Base-by-base conservation (phyloP, 2,888 invertebrate species). In the Nemurella pictetii region DNA sequence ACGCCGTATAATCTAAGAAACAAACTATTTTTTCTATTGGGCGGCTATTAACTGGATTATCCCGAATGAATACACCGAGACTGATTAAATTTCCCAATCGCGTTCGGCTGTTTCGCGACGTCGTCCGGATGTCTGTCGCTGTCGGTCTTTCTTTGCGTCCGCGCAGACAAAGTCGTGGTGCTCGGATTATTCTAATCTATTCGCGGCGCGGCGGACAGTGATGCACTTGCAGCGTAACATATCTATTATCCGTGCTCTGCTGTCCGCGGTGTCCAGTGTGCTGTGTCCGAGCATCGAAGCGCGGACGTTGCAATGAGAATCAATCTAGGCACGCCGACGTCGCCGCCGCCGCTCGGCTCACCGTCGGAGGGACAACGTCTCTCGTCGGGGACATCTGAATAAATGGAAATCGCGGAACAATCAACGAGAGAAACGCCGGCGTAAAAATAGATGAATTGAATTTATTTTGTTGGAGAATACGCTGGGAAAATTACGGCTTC, bases 171-270 rank as follows among this genome's bases (percentile, higher is more conserved):
- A 55, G 55, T 20, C 55, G 55, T 12, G 15, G 55, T 55, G 55
- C 27, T 82, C 27, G 55, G 26, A 72, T 36, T 36, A 27, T 72
- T 55, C 28, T 82, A 82, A 81, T 81, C 20, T 30, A 81, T 81
- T 32, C 80, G 26, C 27, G 36, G 25, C 80, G 35, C 26, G 36
- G 30, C 9, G n/a, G 82, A 82, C 82, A 55, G 55, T 82, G 82
- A 82, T 82, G 55, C 82, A 82, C 72, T 82, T 72, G 27, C 72
- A 3, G 27, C 27, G 72, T 82, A 82, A 82, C 72, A 55, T 55
- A 82, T 82, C 82, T 72, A 82, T 82, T 82, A 55, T 55, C n/a
- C n/a, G 55, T 55, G 3, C 5, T 55, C n/a, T n/a, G n/a, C n/a
- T n/a, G n/a, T n/a, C n/a, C n/a, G n/a, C n/a, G n/a, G n/a, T n/a